Conservation (phyloP, 2,797 vertebrate genomes). For the Protonibea diacanthus region DNA sequence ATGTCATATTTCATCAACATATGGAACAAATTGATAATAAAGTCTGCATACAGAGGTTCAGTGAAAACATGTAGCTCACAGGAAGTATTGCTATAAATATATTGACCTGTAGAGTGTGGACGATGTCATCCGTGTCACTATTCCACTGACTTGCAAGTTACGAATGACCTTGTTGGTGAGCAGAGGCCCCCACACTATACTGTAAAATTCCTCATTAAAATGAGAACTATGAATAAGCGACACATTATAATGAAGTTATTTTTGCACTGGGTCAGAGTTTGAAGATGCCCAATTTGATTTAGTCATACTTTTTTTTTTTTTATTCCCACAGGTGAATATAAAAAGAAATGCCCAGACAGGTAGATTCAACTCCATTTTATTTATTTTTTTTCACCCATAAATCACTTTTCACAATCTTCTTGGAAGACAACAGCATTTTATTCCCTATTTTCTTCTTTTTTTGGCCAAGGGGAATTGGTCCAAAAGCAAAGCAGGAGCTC, state of each 20-base stretch:
- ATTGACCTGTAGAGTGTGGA: neutral
- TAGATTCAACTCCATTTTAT: slow-evolving; percentile 68
- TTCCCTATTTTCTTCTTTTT: slow-evolving; percentile 74
- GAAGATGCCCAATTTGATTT: neutral
- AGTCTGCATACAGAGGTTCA: neutral
- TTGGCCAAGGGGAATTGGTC: slow-evolving; percentile 82
- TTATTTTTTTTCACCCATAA: slow-evolving; percentile 76
- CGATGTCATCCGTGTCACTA: neutral
- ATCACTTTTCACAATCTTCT: slow-evolving; percentile 87
- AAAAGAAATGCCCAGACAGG: slow-evolving; percentile 6
- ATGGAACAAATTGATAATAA: neutral
- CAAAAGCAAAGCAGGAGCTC: slow-evolving; percentile 82
- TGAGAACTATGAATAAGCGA: neutral
- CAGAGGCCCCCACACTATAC: neutral
- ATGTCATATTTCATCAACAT: neutral
- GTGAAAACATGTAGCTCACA: neutral
- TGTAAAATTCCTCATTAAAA: slow-evolving; percentile 36
- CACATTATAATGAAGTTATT: neutral
- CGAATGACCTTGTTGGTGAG: neutral
- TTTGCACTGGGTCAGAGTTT: neutral
- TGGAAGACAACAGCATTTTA: slow-evolving; percentile 86
- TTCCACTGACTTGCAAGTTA: slow-evolving; percentile 46
- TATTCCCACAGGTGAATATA: neutral
- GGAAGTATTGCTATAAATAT: neutral
- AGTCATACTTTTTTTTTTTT: neutral